Evolutionary conservation across 2,888 invertebrate genomes (phyloP).

Genomic region (Bombylius major): DNA sequence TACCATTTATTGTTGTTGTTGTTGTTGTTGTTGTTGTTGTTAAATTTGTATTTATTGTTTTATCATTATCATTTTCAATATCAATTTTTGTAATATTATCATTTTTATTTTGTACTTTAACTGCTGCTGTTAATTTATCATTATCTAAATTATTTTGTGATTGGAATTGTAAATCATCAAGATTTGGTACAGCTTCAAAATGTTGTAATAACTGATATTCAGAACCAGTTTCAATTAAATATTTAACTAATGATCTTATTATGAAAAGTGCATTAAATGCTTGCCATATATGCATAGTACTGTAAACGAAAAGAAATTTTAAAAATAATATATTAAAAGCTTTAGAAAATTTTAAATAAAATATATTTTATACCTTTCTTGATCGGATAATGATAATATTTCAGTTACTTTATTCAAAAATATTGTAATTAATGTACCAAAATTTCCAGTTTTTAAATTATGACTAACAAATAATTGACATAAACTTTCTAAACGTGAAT

Average conservation of each 20-base stretch:
- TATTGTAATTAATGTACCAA: constrained; percentile 74
- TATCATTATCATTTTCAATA: background rate
- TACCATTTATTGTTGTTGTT: background rate
- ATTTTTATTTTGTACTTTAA: constrained; percentile 16
- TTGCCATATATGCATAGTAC: constrained; percentile 74
- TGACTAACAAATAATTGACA: constrained; percentile 69
- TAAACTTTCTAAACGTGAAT: constrained; percentile 61
- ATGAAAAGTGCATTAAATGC: constrained; percentile 88
- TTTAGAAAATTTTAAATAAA: background rate
- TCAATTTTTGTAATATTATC: background rate
- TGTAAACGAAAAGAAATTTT: constrained; percentile 19
- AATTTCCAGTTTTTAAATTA: constrained; percentile 79
- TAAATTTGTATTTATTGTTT: background rate
- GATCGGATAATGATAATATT: constrained; percentile 70
- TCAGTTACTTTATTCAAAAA: constrained; percentile 74
- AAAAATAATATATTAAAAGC: background rate
- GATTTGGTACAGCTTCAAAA: constrained; percentile 48
- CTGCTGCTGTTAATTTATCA: background rate
- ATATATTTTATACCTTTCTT: constrained; percentile 57
- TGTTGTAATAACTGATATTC: constrained; percentile 80
- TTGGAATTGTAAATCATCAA: constrained; percentile 12
- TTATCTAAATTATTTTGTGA: too few species aligned
- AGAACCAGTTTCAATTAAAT: constrained; percentile 77
- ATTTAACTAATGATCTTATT: constrained; percentile 72
- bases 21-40: too few species aligned